Conservation (phyloP, 2,888 invertebrate species). For the Pammene fasciana region DNA sequence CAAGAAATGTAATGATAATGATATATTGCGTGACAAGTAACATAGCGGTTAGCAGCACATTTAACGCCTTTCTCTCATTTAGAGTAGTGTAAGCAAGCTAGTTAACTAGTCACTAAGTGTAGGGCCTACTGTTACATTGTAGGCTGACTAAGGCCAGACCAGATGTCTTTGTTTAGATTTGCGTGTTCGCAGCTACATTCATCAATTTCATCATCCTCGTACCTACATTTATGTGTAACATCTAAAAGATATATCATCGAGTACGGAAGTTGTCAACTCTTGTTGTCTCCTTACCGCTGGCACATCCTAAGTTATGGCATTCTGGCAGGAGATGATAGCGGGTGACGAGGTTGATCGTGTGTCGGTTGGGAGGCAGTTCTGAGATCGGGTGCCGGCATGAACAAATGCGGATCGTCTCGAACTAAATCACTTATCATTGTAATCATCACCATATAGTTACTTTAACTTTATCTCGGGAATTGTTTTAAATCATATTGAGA, state of each 20-base stretch:
- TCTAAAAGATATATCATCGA: not conserved
- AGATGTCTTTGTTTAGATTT: not conserved
- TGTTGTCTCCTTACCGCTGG: no score
- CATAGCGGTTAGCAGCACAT: slow-evolving; percentile 12
- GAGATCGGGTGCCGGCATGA: no score
- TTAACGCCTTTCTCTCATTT: slow-evolving; percentile 16
- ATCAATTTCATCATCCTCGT: not conserved
- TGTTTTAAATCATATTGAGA: no score
- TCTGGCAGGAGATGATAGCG: no score
- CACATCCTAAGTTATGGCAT: no score
- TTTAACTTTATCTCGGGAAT: no score
- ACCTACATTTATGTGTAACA: not conserved
- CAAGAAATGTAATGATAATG: not conserved
- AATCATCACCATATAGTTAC: no score
- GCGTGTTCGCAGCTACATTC: not conserved
- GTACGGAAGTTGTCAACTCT: no score
- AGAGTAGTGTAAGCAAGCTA: slow-evolving; percentile 1
- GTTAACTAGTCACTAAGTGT: slow-evolving; percentile 20
- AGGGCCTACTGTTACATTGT: not conserved
- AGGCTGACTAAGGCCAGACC: not conserved
- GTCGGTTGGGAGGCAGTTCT: no score
- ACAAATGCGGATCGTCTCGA: no score
- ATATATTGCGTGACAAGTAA: not conserved
- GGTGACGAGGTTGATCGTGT: no score
- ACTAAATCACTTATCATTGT: no score